phyloP scores from a whole-genome alignment of 2,797 vertebrate genomes.

The Myiothlypis coronata region DNA sequence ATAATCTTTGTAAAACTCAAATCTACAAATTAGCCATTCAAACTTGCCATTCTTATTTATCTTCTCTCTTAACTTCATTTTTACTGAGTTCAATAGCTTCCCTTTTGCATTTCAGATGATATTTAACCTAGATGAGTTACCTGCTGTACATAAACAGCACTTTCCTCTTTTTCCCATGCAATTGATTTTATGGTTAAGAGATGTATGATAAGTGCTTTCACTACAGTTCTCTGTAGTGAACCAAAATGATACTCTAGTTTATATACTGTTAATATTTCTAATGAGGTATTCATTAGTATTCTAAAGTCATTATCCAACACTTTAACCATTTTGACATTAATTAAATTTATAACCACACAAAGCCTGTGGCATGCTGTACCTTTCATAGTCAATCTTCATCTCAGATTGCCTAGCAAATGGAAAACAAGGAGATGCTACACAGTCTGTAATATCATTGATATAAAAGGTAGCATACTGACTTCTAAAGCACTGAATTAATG shows the following conservation, averaged over 20 bases:
- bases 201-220: not conserved
- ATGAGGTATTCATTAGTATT: conserved; percentile 13
- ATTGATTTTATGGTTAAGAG: not conserved
- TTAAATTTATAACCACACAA: conserved; percentile 48
- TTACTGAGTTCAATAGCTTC: not conserved
- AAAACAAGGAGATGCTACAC: not conserved
- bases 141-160: not conserved
- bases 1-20: not conserved
- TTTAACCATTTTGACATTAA: conserved; percentile 37
- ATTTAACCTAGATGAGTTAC: not conserved
- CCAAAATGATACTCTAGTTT: not conserved
- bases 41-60: not conserved
- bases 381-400: conserved; percentile 33
- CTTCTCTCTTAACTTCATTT: not conserved
- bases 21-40: not conserved
- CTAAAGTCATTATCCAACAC: not conserved
- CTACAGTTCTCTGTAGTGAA: not conserved
- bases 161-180: not conserved
- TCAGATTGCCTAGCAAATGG: not conserved
- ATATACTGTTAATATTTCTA: conserved; percentile 11
- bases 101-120: not conserved
- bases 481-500: not conserved
- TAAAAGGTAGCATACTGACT: not conserved
- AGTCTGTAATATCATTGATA: not conserved
- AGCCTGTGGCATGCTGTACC: conserved; percentile 24